These are phyloP conservation scores for Miichthys miiuy DNA, from an alignment of 2,797 vertebrate species.

Conservation along the genomic window DNA sequence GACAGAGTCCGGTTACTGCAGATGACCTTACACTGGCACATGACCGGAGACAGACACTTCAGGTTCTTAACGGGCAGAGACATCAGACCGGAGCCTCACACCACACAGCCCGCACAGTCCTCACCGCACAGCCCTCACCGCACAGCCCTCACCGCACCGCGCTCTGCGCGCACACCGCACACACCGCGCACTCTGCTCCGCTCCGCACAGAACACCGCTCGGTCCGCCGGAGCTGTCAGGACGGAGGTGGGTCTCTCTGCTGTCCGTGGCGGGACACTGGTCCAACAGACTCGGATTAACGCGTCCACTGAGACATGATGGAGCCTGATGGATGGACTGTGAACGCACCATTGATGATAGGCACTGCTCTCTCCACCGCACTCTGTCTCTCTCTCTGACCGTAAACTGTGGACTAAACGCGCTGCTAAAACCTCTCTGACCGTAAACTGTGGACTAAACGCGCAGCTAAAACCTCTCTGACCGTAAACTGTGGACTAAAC, in stretches of 20 bases:
- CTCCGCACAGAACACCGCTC: constrained; percentile 24
- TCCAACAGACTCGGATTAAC: constrained; percentile 12
- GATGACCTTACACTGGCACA: constrained; percentile 91
- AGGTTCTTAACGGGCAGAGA: constrained; percentile 85
- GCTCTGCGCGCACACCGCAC: too few species aligned
- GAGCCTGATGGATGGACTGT: constrained; percentile 26
- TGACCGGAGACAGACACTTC: constrained; percentile 89
- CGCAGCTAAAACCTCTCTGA: too few species aligned
- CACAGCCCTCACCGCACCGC: constrained; percentile 68
- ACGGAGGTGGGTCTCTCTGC: not conserved
- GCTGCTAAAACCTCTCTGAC: too few species aligned
- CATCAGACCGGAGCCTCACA: constrained; percentile 80
- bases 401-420: too few species aligned
- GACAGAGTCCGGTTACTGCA: constrained; percentile 90
- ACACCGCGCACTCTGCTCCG: too few species aligned
- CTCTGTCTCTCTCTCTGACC: constrained; percentile 1
- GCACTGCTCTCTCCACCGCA: constrained; percentile 7
- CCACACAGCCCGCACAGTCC: constrained; percentile 34
- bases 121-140: constrained; percentile 37
- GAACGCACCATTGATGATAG: constrained; percentile 43
- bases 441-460: too few species aligned
- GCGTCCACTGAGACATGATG: constrained; percentile 23
- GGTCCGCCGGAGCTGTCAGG: constrained; percentile 39
- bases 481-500: too few species aligned
- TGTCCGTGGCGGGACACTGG: constrained; percentile 14